Conservation (phyloP, 92 coral and sea anemone genomes). For the Scolanthus callimorphus region DNA sequence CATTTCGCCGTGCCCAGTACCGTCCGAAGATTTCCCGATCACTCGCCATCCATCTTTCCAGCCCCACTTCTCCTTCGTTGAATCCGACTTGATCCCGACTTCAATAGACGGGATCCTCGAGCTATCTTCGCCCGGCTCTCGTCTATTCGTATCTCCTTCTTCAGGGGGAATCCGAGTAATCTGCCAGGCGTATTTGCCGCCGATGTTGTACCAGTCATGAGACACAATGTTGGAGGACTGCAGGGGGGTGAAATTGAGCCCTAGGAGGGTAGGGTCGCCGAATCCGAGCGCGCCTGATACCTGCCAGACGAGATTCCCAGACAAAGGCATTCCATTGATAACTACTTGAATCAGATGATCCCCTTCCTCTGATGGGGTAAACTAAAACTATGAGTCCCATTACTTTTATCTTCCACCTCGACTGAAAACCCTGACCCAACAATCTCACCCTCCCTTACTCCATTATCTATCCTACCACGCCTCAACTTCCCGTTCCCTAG, state of each 20-base stretch:
- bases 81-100: slow-evolving; percentile 32
- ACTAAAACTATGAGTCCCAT: slow-evolving; percentile 24
- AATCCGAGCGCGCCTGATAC: slow-evolving; percentile 21
- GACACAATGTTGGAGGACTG: slow-evolving; percentile 3
- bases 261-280: slow-evolving; percentile 3
- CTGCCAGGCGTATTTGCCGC: slow-evolving; percentile 15
- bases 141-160: not conserved
- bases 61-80: slow-evolving; percentile 33
- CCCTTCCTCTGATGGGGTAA: slow-evolving; percentile 14
- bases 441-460: not conserved
- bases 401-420: slow-evolving; percentile 8
- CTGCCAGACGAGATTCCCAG: slow-evolving; percentile 20
- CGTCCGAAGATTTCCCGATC: not conserved
- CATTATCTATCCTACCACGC: too few species aligned
- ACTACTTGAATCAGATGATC: slow-evolving; percentile 7
- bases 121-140: not conserved
- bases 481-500: too few species aligned
- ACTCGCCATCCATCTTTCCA: slow-evolving; percentile 26
- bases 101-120: not conserved
- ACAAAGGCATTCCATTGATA: slow-evolving; percentile 11
- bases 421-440: not conserved
- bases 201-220: slow-evolving; percentile 10
- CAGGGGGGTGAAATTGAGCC: slow-evolving; percentile 1
- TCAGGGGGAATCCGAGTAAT: slow-evolving; percentile 1
- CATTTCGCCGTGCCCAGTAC: not conserved